Conservation (phyloP, 2,113 vertebrate genomes). For the Equus przewalskii region DNA sequence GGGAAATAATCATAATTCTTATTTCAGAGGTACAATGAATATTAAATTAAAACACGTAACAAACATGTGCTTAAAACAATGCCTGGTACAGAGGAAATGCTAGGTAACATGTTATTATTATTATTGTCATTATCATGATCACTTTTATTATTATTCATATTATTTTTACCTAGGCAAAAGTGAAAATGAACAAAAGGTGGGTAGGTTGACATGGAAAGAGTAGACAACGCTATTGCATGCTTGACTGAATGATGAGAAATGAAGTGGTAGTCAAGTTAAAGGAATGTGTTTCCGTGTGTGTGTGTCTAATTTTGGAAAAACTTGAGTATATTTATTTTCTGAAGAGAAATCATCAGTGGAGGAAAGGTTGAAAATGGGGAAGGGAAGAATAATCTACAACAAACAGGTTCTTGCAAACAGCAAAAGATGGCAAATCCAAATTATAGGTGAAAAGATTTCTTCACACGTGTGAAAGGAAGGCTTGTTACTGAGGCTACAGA, state of each 20-base stretch:
- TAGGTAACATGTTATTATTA: background rate
- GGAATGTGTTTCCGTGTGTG: background rate
- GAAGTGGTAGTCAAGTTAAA: background rate
- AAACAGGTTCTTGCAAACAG: background rate
- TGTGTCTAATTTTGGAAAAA: background rate
- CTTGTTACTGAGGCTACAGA: background rate
- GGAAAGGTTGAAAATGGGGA: background rate
- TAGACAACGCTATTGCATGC: background rate
- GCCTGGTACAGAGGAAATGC: background rate
- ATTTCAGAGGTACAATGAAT: background rate
- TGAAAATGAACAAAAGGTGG: background rate
- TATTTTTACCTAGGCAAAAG: background rate
- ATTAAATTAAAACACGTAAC: background rate
- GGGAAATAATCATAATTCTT: background rate
- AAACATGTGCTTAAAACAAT: background rate
- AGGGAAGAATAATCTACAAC: background rate
- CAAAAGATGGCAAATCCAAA: background rate
- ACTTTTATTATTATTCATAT: background rate
- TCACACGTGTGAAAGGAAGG: background rate
- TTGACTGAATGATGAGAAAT: background rate
- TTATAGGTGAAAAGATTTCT: background rate
- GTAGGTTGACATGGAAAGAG: background rate
- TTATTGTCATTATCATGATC: background rate
- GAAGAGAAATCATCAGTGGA: background rate
- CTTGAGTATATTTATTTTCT: background rate